phyloP scores from a whole-genome alignment of 2,797 vertebrate genomes.

The Eurystomus glaucurus region DNA sequence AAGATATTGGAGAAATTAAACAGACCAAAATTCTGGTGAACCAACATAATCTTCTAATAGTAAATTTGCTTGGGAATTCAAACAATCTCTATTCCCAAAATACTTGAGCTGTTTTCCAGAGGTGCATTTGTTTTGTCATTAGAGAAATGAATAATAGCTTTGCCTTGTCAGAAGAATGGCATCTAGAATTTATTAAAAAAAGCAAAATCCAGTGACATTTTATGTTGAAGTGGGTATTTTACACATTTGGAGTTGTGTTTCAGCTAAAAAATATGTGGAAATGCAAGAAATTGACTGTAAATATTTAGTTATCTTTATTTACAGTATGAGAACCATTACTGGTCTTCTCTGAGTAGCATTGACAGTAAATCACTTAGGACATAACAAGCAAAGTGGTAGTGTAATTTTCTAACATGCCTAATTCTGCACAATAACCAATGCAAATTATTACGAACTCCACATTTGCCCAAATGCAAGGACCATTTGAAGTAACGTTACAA shows the following conservation, averaged over 20 bases:
- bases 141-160: neutral
- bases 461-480: neutral
- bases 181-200: neutral
- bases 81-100: neutral
- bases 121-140: neutral
- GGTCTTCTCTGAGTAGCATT: neutral
- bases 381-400: neutral
- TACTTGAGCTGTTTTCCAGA: neutral
- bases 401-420: slow-evolving; percentile 8
- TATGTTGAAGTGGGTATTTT: neutral
- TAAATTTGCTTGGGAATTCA: neutral
- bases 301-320: neutral
- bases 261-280: neutral
- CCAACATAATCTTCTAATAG: neutral
- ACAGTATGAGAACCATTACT: neutral
- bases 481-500: neutral
- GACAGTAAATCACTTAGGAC: slow-evolving; percentile 6
- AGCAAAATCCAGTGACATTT: neutral
- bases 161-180: neutral
- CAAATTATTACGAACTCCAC: neutral
- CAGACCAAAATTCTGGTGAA: neutral
- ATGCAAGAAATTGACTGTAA: neutral
- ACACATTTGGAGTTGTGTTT: neutral
- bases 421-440: neutral
- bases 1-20: neutral